Percentiles rank a stretch among this genome's conserved stretches.
These are phyloP conservation scores for Pteropus rufus DNA, from an alignment of 2,797 vertebrate species.

Conservation along the genomic window DNA sequence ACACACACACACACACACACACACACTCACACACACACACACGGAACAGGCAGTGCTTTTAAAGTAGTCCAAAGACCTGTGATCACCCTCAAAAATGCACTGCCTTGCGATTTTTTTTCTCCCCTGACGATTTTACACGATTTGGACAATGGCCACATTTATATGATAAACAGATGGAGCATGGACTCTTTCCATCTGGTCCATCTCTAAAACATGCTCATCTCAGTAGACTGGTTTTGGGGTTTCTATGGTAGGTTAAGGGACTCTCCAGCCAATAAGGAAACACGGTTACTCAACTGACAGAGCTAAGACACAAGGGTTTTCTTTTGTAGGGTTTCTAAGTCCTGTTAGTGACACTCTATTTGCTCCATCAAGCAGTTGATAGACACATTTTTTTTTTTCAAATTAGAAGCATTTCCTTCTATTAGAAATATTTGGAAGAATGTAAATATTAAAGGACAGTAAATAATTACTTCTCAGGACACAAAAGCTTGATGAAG, in stretches of 20 bases:
- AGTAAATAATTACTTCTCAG: constrained; percentile 11
- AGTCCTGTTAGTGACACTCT: not conserved
- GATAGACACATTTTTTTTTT: not conserved
- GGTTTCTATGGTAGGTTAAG: not conserved
- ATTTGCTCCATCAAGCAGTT: not conserved
- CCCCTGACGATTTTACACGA: constrained; percentile 11
- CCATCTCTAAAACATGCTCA: constrained; percentile 6
- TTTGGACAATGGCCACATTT: constrained; percentile 25
- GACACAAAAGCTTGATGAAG: not conserved
- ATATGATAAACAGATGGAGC: constrained; percentile 26
- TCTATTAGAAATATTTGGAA: constrained; percentile 16
- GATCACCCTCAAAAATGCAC: not conserved
- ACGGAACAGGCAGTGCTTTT: not conserved
- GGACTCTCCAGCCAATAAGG: not conserved
- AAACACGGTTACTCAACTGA: constrained; percentile 2
- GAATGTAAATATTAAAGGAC: constrained; percentile 13
- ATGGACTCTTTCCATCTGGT: not conserved
- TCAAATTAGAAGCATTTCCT: constrained; percentile 14
- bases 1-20: not conserved
- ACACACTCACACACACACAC: not conserved
- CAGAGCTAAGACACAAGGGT: not conserved
- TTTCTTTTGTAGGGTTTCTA: not conserved
- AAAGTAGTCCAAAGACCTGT: constrained; percentile 21
- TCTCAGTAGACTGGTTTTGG: not conserved
- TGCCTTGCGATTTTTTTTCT: not conserved